Base-by-base conservation (phyloP, 1,140 invertebrate genomes). In the Pogonomyrmex barbatus region DNA sequence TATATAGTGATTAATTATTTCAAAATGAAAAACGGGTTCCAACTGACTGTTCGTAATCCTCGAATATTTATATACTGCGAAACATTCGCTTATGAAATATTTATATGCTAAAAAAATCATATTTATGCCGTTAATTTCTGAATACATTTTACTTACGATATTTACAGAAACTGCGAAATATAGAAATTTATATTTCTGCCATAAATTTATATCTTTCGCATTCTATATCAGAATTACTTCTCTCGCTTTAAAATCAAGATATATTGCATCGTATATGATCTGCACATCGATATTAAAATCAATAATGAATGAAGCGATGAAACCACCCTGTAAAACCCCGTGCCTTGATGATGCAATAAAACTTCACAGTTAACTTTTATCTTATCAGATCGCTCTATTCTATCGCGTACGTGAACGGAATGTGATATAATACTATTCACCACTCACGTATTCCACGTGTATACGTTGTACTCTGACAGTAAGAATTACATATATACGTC, bases 331-430 rank as follows among this genome's bases (percentile, higher is more conserved):
- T 56, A 60, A 73, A 33, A 36, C 62, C 36, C 54, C 52, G 60
- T 50, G 67, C 47, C 73, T 75, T 86, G 87, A 65, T 75, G 71
- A 58, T 82, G 73, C 76, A 85, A 81, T 88, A 89, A 86, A 89
- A 89, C 86, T 89, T 89, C 83, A 89, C 76, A 58, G 76, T 84
- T 86, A 86, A 88, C 75, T 78, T 88, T 54, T 39, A 67, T 86
- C 87, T 89, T 88, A 89, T 89, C 82, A 73, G 79, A 88, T 88
- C 76, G 75, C 17, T 36, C 58, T 67, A 58, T 86, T 88, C 54
- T 88, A 70, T 76, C 85, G 30, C 36, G 14, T 47, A 65, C 88
- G 87, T 82, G 87, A 89, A 89, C 47, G 14, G 33, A 81, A 68
- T 70, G 12, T 30, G 54, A 81, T 39, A 68, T 39, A 12, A 70